Conservation (phyloP, 1,140 invertebrate species). For the Adoxophyes honmai region DNA sequence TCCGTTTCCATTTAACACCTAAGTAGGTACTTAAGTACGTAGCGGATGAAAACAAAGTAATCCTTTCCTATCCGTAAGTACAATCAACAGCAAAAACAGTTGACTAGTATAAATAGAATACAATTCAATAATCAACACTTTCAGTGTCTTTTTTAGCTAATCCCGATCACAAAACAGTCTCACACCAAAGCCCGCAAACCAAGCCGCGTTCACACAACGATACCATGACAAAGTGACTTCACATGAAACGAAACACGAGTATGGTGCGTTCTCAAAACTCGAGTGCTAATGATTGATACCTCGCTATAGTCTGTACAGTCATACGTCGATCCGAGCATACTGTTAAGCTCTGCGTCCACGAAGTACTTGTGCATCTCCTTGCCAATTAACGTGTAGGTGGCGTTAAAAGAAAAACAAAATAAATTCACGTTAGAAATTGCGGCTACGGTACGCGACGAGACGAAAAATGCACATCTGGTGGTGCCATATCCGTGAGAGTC, state of each 20-base stretch:
- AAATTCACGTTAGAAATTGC: constrained; percentile 33
- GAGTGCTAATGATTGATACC: constrained; percentile 67
- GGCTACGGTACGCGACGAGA: not conserved
- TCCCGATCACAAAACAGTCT: not conserved
- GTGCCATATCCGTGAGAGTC: not conserved
- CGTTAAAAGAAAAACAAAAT: constrained; percentile 58
- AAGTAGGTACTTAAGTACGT: too few species aligned
- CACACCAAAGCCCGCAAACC: not conserved
- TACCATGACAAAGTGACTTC: not conserved
- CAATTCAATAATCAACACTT: too few species aligned
- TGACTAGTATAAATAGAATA: too few species aligned
- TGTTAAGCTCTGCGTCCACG: constrained; percentile 84
- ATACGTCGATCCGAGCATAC: constrained; percentile 81
- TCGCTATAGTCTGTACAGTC: constrained; percentile 80
- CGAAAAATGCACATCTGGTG: not conserved
- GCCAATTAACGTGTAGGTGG: constrained; percentile 69
- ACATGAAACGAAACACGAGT: constrained; percentile 7
- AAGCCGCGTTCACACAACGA: not conserved
- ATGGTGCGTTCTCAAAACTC: constrained; percentile 12
- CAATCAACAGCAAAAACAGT: too few species aligned
- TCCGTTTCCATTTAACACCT: too few species aligned
- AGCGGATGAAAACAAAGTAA: too few species aligned
- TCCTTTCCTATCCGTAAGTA: too few species aligned
- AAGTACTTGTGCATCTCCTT: constrained; percentile 85
- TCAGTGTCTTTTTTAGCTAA: too few species aligned